Evolutionary conservation across 2,113 vertebrate genomes (phyloP), one percentile per base, ranked within the genome.

Genomic region (Scophthalmus maximus): DNA sequence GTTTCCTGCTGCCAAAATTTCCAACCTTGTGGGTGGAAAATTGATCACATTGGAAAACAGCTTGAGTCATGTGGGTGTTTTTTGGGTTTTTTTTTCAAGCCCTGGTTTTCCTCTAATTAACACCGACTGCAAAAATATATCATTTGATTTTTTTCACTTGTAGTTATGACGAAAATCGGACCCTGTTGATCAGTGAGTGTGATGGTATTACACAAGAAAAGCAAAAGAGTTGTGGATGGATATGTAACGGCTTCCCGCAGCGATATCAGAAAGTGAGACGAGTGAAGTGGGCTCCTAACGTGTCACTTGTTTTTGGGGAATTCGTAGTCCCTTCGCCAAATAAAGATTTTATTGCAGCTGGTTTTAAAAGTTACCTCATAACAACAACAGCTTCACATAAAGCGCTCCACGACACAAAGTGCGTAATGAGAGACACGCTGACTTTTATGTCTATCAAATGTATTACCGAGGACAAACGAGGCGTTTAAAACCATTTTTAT

Each of bases 401-500:
- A 50, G 22, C 27, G 1, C 73, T 4, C 27, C 40, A 2, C 44
- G 49, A 51, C 63, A 64, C 12, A 11, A 56, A 65, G 18, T 17
- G 53, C 26, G 3, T 38, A 4, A 56, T 55, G 71, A 51, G 69
- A 68, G 71, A 67, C 8, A 8, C 55, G 56, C 67, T 34, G 74
- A 70, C 47, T 73, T n/a, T n/a, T n/a, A n/a, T 6, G 51, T 71
- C 66, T 30, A 32, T 83, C 50, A 58, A 50, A 71, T 64, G 47
- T 5, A 81, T 73, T 32, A 67, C n/a, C 3, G 51, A 50, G n/a
- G 61, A 80, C 73, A 79, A 85, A 73, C 68, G 27, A 65, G 47
- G 64, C 52, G 79, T 82, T 83, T 78, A 44, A 56, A 44, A 51
- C 9, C 72, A 3, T 15, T 87, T 82, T 85, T 76, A 86, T 88